A percentile compares a stretch with the other conserved stretches of the same genome.
Conservation (phyloP, 2,797 vertebrate species). For the Sebastes matsubarae region DNA sequence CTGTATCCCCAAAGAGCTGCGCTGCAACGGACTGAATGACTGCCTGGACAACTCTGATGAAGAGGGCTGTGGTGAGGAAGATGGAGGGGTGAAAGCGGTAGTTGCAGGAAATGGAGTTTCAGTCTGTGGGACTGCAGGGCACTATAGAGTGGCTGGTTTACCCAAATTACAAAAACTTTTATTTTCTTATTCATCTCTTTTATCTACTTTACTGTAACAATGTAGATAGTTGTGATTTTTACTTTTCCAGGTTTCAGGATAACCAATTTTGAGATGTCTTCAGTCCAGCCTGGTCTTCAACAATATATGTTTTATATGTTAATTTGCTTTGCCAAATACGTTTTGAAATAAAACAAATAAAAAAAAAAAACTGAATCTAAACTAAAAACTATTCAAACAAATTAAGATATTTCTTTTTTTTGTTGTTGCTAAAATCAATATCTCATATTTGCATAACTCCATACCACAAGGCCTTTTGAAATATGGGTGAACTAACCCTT, state of each 20-base stretch:
- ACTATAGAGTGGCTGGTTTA: background rate
- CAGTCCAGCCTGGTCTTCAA: background rate
- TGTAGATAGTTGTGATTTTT: background rate
- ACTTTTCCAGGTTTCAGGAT: background rate
- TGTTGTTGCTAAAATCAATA: background rate
- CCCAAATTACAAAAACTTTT: background rate
- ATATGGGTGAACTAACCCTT: background rate
- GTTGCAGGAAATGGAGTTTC: background rate
- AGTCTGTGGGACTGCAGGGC: background rate
- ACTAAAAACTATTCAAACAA: background rate
- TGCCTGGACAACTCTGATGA: slow-evolving; percentile 91
- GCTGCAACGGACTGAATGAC: slow-evolving; percentile 85
- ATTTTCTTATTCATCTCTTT: background rate
- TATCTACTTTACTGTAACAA: background rate
- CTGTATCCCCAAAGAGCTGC: slow-evolving; percentile 82
- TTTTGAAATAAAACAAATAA: background rate
- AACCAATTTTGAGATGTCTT: background rate
- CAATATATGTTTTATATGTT: too few species aligned
- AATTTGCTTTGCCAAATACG: background rate
- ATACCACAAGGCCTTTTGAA: background rate
- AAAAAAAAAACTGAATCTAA: background rate
- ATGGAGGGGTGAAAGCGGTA: background rate
- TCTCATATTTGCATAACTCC: background rate
- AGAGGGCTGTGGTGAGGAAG: slow-evolving; percentile 78
- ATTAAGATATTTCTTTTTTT: background rate